phyloP scores from a whole-genome alignment of 2,888 invertebrate genomes.

The Agrotis segetum region DNA sequence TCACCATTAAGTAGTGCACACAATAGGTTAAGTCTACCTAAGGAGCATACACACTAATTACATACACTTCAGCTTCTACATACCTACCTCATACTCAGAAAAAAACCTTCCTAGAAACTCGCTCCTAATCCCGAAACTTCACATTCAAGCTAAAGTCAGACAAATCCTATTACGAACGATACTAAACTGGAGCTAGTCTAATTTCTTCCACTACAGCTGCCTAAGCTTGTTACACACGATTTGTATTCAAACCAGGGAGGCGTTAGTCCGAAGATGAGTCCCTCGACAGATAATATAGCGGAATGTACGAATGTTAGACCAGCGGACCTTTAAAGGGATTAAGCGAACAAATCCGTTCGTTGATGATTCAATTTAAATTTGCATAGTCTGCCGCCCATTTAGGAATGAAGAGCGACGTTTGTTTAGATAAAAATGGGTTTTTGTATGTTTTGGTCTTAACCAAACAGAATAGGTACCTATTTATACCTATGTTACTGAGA shows the following conservation, averaged over 20 bases:
- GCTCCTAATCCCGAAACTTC: conserved; percentile 23
- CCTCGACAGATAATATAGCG: conserved; percentile 49
- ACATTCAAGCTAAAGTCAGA: conserved; percentile 46
- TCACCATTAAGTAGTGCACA: too few species aligned
- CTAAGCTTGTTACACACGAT: conserved; percentile 65
- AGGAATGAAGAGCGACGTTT: conserved; percentile 53
- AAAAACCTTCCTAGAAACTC: conserved; percentile 4
- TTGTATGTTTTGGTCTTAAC: conserved; percentile 5
- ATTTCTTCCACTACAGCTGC: conserved; percentile 61
- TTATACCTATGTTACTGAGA: too few species aligned
- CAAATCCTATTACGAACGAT: conserved; percentile 58
- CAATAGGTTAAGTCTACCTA: too few species aligned
- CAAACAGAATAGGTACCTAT: too few species aligned
- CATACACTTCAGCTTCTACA: too few species aligned
- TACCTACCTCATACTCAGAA: too few species aligned
- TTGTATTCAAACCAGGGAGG: conserved; percentile 63
- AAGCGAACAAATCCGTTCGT: conserved; percentile 73
- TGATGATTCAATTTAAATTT: conserved; percentile 86
- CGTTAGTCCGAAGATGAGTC: conserved; percentile 66
- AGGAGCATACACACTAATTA: too few species aligned
- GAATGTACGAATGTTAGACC: conserved; percentile 56
- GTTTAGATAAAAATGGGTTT: conserved; percentile 50
- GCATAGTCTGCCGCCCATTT: conserved; percentile 70
- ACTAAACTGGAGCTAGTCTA: conserved; percentile 52
- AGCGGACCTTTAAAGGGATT: conserved; percentile 66